phyloP scores from a whole-genome alignment of 35 echinoderm and acorn worm genomes.

The Ptychodera flava region DNA sequence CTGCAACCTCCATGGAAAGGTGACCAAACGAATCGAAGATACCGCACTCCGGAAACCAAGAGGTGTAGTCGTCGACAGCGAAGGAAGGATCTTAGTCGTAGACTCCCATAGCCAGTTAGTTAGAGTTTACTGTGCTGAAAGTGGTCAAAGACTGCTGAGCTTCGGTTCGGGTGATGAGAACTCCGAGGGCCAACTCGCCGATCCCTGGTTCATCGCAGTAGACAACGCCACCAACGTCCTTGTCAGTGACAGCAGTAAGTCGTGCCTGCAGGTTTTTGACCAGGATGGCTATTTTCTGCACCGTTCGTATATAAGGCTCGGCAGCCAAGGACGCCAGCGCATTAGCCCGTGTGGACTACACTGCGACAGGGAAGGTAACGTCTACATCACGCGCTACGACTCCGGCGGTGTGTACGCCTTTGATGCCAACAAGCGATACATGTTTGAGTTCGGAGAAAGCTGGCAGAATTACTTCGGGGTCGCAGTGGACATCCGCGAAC shows the following conservation, averaged over 20 bases:
- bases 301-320: not conserved
- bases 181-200: not conserved
- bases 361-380: not conserved
- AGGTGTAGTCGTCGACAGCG: not conserved
- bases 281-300: not conserved
- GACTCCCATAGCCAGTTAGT: not conserved
- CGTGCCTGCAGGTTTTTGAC: not conserved
- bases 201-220: not conserved
- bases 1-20: not conserved
- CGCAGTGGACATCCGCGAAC: not conserved
- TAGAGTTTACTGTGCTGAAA: not conserved
- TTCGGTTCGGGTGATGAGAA: not conserved
- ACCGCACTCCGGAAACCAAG: not conserved
- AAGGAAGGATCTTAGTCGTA: not conserved
- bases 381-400: not conserved
- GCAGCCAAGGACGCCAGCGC: not conserved
- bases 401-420: not conserved
- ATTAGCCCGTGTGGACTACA: not conserved
- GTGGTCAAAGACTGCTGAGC: not conserved
- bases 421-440: not conserved
- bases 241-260: not conserved
- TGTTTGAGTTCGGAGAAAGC: not conserved
- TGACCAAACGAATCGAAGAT: not conserved
- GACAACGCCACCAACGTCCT: not conserved
- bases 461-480: not conserved